These are phyloP conservation scores for Agrochola lota DNA, from an alignment of 2,888 invertebrate genomes.

Conservation along the genomic window DNA sequence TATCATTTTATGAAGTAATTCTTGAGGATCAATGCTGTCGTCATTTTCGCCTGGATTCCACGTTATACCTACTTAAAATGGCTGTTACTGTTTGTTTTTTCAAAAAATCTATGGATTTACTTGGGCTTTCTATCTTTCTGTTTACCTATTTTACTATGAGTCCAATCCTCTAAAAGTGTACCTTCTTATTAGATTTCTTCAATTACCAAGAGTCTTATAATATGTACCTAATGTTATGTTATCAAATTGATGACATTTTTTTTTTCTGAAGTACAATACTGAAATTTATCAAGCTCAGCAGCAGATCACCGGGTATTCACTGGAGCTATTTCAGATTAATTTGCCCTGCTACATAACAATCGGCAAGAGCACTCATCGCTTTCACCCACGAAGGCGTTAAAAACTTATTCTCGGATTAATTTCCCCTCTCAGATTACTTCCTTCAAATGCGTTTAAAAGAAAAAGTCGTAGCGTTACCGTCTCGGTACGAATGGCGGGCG, in stretches of 20 bases:
- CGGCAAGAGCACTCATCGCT: not conserved
- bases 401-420: slow-evolving; percentile 29
- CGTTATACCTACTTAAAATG: not conserved
- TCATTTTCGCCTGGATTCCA: not conserved
- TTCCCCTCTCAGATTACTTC: slow-evolving; percentile 42
- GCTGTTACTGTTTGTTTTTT: not conserved
- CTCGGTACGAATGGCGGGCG: slow-evolving; percentile 51
- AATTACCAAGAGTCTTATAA: not conserved
- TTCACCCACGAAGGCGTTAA: slow-evolving; percentile 12
- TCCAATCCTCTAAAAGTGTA: not conserved
- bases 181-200: not conserved
- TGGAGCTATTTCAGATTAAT: not conserved
- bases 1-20: not conserved
- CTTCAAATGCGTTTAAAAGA: slow-evolving; percentile 43
- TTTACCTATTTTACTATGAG: not conserved
- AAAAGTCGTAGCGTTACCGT: slow-evolving; percentile 28
- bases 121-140: not conserved
- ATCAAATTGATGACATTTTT: not conserved
- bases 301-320: not conserved
- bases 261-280: not conserved
- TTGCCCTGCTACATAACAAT: not conserved
- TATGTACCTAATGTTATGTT: not conserved
- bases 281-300: not conserved
- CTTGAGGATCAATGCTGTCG: not conserved
- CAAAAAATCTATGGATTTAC: not conserved